phyloP scores from a whole-genome alignment of 2,797 vertebrate genomes.

The Iguana delicatissima region DNA sequence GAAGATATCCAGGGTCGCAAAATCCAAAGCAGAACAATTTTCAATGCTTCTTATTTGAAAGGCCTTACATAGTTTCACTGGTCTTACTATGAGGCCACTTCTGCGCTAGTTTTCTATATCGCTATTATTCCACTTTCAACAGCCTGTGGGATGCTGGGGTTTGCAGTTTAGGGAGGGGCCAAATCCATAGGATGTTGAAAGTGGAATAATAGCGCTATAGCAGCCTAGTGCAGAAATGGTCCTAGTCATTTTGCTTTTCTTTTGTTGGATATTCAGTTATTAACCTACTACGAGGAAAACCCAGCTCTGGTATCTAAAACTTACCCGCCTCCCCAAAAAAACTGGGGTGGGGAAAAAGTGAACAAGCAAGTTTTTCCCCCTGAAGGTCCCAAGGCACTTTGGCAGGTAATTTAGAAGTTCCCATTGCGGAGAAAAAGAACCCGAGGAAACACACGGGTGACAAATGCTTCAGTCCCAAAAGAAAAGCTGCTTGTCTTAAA shows the following conservation, averaged over 20 bases:
- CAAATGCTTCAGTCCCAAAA: not conserved
- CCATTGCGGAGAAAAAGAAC: conserved; percentile 10
- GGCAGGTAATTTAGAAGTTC: not conserved
- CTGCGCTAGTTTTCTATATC: too few relatives aligned
- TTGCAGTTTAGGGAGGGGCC: too few relatives aligned
- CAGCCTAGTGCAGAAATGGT: too few relatives aligned
- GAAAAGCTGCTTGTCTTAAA: not conserved
- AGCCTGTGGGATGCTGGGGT: too few relatives aligned
- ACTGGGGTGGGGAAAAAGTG: not conserved
- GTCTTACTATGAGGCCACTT: too few relatives aligned
- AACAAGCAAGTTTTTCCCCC: not conserved
- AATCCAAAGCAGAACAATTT: not conserved
- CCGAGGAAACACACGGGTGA: accelerated
- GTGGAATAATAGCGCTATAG: too few relatives aligned
- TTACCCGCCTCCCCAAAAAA: too few relatives aligned
- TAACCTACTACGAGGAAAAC: not conserved
- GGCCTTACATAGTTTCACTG: not conserved
- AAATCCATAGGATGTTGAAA: too few relatives aligned
- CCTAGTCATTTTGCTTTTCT: not conserved
- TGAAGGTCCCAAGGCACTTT: not conserved
- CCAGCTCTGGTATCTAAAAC: not conserved
- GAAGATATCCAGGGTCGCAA: not conserved
- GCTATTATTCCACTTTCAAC: too few relatives aligned
- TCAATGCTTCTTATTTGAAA: not conserved
- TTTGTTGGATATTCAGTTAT: not conserved